phyloP scores from a whole-genome alignment of 2,797 vertebrate species.

The Enteromius argenteus region DNA sequence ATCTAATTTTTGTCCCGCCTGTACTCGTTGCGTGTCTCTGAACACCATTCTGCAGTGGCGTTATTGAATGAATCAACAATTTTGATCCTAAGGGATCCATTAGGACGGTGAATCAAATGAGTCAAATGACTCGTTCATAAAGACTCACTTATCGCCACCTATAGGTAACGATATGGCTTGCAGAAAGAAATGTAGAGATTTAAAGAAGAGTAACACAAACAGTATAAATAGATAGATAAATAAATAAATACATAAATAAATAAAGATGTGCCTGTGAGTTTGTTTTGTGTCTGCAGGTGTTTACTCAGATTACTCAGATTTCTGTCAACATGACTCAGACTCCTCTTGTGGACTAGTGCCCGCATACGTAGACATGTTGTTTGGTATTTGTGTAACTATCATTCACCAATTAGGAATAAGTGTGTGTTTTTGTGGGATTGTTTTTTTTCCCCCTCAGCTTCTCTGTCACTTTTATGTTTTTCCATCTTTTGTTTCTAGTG shows the following conservation, averaged over 20 bases:
- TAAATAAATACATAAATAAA: background rate
- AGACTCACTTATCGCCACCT: background rate
- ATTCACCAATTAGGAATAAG: slow-evolving; percentile 9
- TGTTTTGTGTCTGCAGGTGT: background rate
- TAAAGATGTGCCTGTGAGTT: background rate
- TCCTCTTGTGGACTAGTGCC: background rate
- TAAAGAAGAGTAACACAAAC: background rate
- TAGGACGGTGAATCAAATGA: background rate
- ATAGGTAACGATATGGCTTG: background rate
- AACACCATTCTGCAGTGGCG: background rate
- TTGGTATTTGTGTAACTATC: slow-evolving; percentile 4
- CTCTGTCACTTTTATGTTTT: slow-evolving; percentile 25
- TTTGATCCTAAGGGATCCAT: background rate
- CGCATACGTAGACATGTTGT: background rate
- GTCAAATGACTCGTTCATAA: background rate
- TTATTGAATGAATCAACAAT: background rate
- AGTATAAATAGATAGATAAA: background rate
- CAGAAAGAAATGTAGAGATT: background rate
- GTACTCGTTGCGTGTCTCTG: background rate
- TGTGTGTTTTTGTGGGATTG: background rate
- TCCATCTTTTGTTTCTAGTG: slow-evolving; percentile 10
- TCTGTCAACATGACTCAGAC: background rate
- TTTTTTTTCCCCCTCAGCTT: background rate
- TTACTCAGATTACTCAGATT: slow-evolving; percentile 2
- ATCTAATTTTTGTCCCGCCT: background rate